Base-by-base conservation (phyloP, 2,113 vertebrate species). In the Pandion haliaetus region DNA sequence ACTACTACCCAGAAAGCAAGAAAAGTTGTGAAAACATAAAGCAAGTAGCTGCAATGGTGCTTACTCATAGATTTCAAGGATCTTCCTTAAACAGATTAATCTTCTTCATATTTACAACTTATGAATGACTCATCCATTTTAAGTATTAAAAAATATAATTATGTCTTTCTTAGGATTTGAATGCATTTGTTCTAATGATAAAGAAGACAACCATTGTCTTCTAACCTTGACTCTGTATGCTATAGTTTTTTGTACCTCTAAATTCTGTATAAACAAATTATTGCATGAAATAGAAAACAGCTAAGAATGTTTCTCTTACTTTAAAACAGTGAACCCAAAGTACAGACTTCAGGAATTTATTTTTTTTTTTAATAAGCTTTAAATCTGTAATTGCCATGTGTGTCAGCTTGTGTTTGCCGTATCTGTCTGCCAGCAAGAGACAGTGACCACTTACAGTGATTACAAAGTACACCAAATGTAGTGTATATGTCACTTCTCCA, bases 401-500 rank as follows among this genome's bases (percentile, higher is more conserved):
- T 92, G 58, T 90, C 42, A 88, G 73, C 73, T 69, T 93, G n/a
- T 81, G 54, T 83, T 74, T 93, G 61, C 65, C 25, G 1, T 90
- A 88, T 70, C 59, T 88, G 28, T 86, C 90, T 95, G 65, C 58
- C 71, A 98, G 90, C 47, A 93, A 96, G 87, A 92, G 84, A 94
- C 94, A 97, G 26, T 94, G 94, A 96, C 79, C 95, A 87, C 87
- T 93, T 97, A 96, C 25, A 87, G 95, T 84, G 94, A 97, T 96
- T 91, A 95, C 81, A 91, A 87, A 92, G 80, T 79, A 94, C 82
- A 97, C 83, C 62, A 96, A 97, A 93, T 83, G 57, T 84, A 95
- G 91, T 94, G 90, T 97, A 44, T 91, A 72, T 83, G 93, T 96
- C 96, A 95, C 72, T 93, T 97, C 86, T 97, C 95, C 95, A 96